Conservation (phyloP, 2,888 invertebrate species). For the Lordiphosa fenestrarum region DNA sequence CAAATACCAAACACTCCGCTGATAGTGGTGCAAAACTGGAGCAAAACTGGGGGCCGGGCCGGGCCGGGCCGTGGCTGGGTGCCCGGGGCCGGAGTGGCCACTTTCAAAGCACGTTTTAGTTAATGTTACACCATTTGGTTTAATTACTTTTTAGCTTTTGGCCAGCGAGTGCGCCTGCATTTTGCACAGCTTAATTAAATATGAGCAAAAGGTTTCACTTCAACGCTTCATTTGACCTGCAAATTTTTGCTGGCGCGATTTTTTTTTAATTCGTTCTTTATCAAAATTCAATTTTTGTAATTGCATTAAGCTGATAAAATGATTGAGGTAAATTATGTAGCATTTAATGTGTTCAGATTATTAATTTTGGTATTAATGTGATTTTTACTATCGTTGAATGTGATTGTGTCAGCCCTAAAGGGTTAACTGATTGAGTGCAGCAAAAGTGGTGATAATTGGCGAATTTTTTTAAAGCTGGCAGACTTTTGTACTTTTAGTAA, state of each 20-base stretch:
- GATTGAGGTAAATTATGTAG: constrained; percentile 20
- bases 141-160: constrained; percentile 63
- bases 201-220: constrained; percentile 21
- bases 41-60: too few species aligned
- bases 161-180: constrained; percentile 20
- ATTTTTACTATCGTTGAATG: not conserved
- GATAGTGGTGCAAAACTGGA: constrained; percentile 8
- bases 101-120: constrained; percentile 51
- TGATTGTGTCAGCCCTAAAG: not conserved
- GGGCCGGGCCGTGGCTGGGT: not conserved
- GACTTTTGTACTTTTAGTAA: too few species aligned
- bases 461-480: too few species aligned
- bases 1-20: constrained; percentile 32
- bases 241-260: not conserved
- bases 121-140: constrained; percentile 65
- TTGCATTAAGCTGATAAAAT: constrained; percentile 29
- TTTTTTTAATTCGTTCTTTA: too few species aligned
- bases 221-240: constrained; percentile 15
- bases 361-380: constrained; percentile 7
- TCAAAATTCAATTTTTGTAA: constrained; percentile 31
- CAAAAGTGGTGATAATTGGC: too few species aligned
- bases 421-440: not conserved
- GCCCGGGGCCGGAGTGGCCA: constrained; percentile 5
- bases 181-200: constrained; percentile 44
- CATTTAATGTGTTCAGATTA: constrained; percentile 9